Conservation (phyloP, 2,888 invertebrate genomes). For the Abrostola tripartita region DNA sequence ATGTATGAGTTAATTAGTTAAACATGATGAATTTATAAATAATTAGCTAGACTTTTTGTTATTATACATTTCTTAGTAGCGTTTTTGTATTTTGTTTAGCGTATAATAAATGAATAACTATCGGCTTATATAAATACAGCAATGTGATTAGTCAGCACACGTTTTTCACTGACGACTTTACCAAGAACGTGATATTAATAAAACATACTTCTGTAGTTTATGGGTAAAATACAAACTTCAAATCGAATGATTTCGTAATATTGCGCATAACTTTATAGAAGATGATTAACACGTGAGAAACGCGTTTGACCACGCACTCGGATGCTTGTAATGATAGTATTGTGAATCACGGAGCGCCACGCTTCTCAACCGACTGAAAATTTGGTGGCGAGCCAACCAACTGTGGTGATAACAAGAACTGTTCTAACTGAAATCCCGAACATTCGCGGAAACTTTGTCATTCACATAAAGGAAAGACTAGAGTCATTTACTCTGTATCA, state of each 20-base stretch:
- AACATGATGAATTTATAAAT: no score
- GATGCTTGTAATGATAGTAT: conserved; percentile 20
- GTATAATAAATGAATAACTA: not conserved
- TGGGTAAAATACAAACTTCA: not conserved
- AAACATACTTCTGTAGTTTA: not conserved
- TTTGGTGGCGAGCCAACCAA: conserved; percentile 47
- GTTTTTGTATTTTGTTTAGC: no score
- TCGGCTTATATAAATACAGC: not conserved
- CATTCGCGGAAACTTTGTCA: conserved; percentile 39
- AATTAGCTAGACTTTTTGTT: no score
- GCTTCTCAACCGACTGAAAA: conserved; percentile 8
- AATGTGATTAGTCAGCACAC: not conserved
- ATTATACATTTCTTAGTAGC: no score
- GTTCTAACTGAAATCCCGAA: conserved; percentile 18
- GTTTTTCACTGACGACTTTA: not conserved
- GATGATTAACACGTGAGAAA: conserved; percentile 34
- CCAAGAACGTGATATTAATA: conserved; percentile 1
- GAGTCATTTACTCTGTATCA: not conserved
- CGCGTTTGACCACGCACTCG: conserved; percentile 23
- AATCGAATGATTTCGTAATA: conserved; percentile 17
- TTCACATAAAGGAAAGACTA: not conserved
- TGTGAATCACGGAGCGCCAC: conserved; percentile 40
- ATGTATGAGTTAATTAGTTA: no score
- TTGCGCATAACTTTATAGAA: conserved; percentile 34
- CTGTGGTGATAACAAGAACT: conserved; percentile 16